Conservation (phyloP, 1,140 invertebrate genomes). For the Drusus annulatus region DNA sequence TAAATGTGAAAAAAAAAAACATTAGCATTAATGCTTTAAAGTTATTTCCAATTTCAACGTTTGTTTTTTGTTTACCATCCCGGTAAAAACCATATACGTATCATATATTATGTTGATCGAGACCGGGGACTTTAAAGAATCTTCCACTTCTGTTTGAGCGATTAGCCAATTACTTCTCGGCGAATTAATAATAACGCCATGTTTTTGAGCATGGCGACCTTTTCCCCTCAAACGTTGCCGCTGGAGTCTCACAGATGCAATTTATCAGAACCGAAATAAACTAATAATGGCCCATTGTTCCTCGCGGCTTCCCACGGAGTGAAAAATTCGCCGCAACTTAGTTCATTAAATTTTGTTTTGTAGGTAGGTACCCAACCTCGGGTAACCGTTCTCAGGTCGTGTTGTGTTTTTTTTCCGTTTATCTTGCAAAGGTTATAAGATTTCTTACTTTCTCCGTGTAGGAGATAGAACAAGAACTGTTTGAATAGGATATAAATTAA, state of each 20-base stretch:
- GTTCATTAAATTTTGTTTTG: conserved; percentile 1
- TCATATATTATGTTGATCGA: too few relatives aligned
- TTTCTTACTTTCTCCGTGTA: not conserved
- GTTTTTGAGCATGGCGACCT: not conserved
- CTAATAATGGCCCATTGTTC: conserved; percentile 9
- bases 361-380: too few relatives aligned
- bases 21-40: too few relatives aligned
- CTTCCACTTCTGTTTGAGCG: too few relatives aligned
- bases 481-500: too few relatives aligned
- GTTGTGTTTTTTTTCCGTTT: not conserved
- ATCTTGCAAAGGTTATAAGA: not conserved
- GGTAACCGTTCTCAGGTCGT: not conserved
- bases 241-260: not conserved
- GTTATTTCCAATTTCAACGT: too few relatives aligned
- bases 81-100: too few relatives aligned
- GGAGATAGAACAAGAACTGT: too few relatives aligned
- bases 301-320: not conserved
- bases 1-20: too few relatives aligned
- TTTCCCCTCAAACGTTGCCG: not conserved
- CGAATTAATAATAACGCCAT: not conserved
- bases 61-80: too few relatives aligned
- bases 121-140: too few relatives aligned
- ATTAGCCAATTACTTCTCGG: too few relatives aligned
- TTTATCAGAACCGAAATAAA: not conserved
- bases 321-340: not conserved